phyloP scores from a whole-genome alignment of 2,797 vertebrate species.

The Holocentrus rufus region DNA sequence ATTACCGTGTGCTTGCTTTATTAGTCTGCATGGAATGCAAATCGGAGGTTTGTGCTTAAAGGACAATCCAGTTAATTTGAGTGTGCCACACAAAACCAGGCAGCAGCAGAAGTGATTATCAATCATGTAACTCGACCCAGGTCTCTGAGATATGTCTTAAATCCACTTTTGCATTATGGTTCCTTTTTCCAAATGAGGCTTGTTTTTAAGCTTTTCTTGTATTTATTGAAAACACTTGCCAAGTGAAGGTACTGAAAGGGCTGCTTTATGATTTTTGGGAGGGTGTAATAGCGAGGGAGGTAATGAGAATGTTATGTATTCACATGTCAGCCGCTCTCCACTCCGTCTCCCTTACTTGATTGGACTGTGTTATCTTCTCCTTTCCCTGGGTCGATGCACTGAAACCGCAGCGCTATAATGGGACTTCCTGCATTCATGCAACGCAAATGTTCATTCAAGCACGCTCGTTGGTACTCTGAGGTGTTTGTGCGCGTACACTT shows the following conservation, averaged over 20 bases:
- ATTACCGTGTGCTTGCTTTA: constrained; percentile 25
- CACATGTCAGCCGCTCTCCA: constrained; percentile 55
- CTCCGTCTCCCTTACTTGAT: constrained; percentile 55
- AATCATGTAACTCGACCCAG: constrained; percentile 30
- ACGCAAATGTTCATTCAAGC: constrained; percentile 70
- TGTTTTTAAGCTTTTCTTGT: constrained; percentile 60
- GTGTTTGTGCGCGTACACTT: constrained; percentile 57
- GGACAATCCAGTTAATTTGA: constrained; percentile 52
- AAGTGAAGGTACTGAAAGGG: constrained; percentile 72
- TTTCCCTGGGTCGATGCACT: constrained; percentile 74
- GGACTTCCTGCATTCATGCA: constrained; percentile 69
- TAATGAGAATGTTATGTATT: constrained; percentile 57
- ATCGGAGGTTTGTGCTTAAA: constrained; percentile 29
- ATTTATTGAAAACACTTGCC: constrained; percentile 67
- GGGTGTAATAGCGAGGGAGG: constrained; percentile 35
- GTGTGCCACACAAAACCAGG: constrained; percentile 46
- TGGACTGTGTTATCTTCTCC: constrained; percentile 63
- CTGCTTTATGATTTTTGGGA: constrained; percentile 40
- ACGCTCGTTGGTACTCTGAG: constrained; percentile 75
- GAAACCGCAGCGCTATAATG: constrained; percentile 73
- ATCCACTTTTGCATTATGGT: constrained; percentile 19
- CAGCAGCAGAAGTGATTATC: constrained; percentile 21
- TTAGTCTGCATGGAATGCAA: constrained; percentile 11
- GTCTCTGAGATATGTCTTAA: constrained; percentile 11
- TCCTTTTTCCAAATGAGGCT: constrained; percentile 43